Evolutionary conservation across 1,140 invertebrate genomes (phyloP).

Genomic region (Zaprionus camerounensis): DNA sequence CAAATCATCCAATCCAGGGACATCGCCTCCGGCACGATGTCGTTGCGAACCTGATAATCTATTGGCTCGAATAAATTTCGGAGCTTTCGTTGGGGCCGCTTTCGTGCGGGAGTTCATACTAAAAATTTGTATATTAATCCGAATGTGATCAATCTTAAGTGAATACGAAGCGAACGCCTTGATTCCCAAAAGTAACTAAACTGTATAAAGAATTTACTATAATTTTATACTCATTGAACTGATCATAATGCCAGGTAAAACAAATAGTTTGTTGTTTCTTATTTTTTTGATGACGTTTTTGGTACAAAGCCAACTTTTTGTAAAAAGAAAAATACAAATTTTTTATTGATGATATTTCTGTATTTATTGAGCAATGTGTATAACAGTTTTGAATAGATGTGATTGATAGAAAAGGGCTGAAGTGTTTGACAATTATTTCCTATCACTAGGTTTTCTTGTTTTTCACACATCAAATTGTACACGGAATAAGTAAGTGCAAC

Average conservation of each 20-base stretch:
- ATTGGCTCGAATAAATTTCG: slow-evolving; percentile 14
- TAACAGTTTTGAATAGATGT: too few relatives aligned
- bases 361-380: background rate
- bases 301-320: background rate
- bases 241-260: background rate
- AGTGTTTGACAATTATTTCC: background rate
- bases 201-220: background rate
- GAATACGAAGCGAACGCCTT: background rate
- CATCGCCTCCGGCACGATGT: slow-evolving; percentile 56
- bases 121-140: slow-evolving; percentile 34
- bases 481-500: background rate
- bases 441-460: background rate
- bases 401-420: too few relatives aligned
- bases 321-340: background rate
- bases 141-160: slow-evolving; percentile 39
- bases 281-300: background rate
- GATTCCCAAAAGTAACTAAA: background rate
- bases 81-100: background rate
- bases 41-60: slow-evolving; percentile 48
- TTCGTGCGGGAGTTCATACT: slow-evolving; percentile 34
- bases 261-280: background rate
- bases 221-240: background rate
- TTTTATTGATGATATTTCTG: background rate
- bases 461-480: background rate
- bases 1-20: slow-evolving; percentile 58